These are phyloP conservation scores for Meandrusa payeni DNA, from an alignment of 2,888 invertebrate species.

Conservation along the genomic window DNA sequence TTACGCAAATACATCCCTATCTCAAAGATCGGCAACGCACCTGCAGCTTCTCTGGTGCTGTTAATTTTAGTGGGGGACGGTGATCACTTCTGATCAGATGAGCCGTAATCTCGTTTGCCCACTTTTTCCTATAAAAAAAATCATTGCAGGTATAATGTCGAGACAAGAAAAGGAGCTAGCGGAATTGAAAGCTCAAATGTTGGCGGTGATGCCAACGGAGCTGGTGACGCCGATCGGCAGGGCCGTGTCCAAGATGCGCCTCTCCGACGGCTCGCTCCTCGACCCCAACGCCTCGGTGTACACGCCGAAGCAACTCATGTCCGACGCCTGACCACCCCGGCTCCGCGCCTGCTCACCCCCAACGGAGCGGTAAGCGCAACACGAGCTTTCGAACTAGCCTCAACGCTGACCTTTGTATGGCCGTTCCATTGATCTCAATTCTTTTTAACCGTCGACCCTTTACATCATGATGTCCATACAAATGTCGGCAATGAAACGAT, in stretches of 20 bases:
- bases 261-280: conserved; percentile 70
- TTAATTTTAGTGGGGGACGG: no score
- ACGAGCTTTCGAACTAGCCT: conserved; percentile 19
- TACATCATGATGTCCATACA: conserved; percentile 55
- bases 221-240: conserved; percentile 40
- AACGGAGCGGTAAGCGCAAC: conserved; percentile 13
- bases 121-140: no score
- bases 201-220: conserved; percentile 94
- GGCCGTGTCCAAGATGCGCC: conserved; percentile 50
- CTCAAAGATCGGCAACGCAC: no score
- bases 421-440: conserved; percentile 69
- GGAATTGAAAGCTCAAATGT: conserved; percentile 95
- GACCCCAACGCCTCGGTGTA: conserved; percentile 96
- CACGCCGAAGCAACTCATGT: conserved; percentile 87
- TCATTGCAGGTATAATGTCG: conserved; percentile 87
- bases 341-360: conserved; percentile 2
- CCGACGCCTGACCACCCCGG: conserved; percentile 50
- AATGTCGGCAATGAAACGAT: conserved; percentile 43
- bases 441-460: conserved; percentile 34
- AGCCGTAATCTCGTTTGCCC: no score
- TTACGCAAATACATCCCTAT: no score
- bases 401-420: conserved; percentile 62
- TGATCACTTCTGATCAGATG: no score
- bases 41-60: no score
- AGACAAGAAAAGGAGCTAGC: conserved; percentile 95